Conservation (phyloP, 2,888 invertebrate genomes). For the Itoplectis maculator region DNA sequence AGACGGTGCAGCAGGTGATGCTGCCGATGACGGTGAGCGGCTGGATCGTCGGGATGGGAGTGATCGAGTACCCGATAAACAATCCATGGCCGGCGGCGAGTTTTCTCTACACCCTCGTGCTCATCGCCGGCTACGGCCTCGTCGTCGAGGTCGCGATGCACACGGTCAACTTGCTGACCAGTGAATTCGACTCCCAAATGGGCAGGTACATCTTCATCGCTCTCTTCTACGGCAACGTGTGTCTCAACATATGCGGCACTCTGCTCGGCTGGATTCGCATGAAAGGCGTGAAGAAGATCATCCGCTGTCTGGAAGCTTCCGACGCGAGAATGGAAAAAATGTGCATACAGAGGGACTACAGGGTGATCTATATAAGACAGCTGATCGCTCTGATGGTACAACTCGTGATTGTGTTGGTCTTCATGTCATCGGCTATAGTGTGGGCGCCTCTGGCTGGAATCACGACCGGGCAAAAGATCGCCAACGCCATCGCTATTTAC, state of each 20-base stretch:
- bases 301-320: slow-evolving; percentile 53
- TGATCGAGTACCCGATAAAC: slow-evolving; percentile 68
- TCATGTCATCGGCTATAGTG: slow-evolving; percentile 2
- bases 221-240: slow-evolving; percentile 60
- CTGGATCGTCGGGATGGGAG: slow-evolving; percentile 68
- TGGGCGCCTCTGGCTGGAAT: background rate
- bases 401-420: background rate
- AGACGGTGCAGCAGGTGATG: slow-evolving; percentile 49
- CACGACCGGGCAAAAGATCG: slow-evolving; percentile 34
- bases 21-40: slow-evolving; percentile 56
- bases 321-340: slow-evolving; percentile 68
- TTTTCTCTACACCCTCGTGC: slow-evolving; percentile 57
- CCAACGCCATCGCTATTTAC: slow-evolving; percentile 25
- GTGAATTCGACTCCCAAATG: background rate
- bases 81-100: slow-evolving; percentile 62
- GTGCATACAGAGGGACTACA: slow-evolving; percentile 67
- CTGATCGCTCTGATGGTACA: slow-evolving; percentile 3
- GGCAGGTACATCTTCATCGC: slow-evolving; percentile 32
- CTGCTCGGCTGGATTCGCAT: slow-evolving; percentile 60
- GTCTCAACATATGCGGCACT: slow-evolving; percentile 52
- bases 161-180: background rate
- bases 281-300: slow-evolving; percentile 39
- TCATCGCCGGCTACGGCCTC: slow-evolving; percentile 36
- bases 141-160: slow-evolving; percentile 35
- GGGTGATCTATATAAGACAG: slow-evolving; percentile 21